A percentile compares a stretch with the other conserved stretches of the same genome.
phyloP scores from a whole-genome alignment of 2,888 invertebrate species.

The Zeuzera pyrina region DNA sequence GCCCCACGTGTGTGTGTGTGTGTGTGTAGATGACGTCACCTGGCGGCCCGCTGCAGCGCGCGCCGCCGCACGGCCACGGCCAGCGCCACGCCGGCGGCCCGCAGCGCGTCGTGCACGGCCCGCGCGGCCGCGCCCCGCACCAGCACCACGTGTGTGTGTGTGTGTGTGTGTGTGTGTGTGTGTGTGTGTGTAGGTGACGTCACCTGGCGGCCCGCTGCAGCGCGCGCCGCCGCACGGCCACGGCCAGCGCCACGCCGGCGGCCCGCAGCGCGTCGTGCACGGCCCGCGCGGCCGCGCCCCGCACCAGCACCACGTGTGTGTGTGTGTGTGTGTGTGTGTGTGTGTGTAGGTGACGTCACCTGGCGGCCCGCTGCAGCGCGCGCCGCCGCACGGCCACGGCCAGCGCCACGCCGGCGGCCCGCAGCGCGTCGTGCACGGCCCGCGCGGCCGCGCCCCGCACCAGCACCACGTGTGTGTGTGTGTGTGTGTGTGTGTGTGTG shows the following conservation, averaged over 20 bases:
- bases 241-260: conserved; percentile 84
- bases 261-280: conserved; percentile 89
- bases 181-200: no score
- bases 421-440: conserved; percentile 89
- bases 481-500: no score
- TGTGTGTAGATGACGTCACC: no score
- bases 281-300: conserved; percentile 86
- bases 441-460: conserved; percentile 91
- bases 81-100: conserved; percentile 82
- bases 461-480: conserved; percentile 90
- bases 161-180: no score
- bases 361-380: conserved; percentile 76
- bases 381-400: conserved; percentile 84
- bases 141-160: conserved; percentile 90
- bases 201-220: conserved; percentile 78
- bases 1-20: no score
- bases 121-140: conserved; percentile 91
- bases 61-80: conserved; percentile 84
- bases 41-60: conserved; percentile 76
- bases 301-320: conserved; percentile 92
- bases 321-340: no score
- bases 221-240: conserved; percentile 80
- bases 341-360: no score
- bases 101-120: conserved; percentile 89
- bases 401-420: conserved; percentile 82